A percentile compares a stretch with the other conserved stretches of the same genome.
phyloP scores from a whole-genome alignment of 2,888 invertebrate species.

The Pyrrhia umbra region DNA sequence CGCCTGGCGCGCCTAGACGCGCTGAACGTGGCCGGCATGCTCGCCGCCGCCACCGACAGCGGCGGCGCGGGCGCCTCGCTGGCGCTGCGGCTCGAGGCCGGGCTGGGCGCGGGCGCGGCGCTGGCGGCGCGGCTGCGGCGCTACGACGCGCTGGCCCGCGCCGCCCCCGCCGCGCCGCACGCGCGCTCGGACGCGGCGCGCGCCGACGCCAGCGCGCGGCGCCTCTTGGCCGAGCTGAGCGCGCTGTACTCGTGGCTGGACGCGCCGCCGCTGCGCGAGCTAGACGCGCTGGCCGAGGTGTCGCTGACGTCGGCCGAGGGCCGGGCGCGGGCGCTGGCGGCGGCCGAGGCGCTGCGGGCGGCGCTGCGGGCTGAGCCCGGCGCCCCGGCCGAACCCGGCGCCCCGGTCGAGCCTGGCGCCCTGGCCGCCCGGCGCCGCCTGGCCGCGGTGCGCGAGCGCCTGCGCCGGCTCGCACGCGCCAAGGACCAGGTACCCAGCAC shows the following conservation, averaged over 20 bases:
- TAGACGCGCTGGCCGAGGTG: conserved; percentile 77
- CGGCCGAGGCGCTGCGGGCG: conserved; percentile 68
- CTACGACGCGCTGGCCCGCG: conserved; percentile 91
- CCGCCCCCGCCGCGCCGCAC: conserved; percentile 72
- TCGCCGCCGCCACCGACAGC: conserved; percentile 92
- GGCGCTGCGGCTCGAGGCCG: conserved; percentile 90
- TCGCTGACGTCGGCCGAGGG: conserved; percentile 75
- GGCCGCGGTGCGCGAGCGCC: conserved; percentile 75
- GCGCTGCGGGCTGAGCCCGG: conserved; percentile 66
- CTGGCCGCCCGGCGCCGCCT: conserved; percentile 77
- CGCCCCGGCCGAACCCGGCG: conserved; percentile 67
- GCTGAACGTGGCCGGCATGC: conserved; percentile 95
- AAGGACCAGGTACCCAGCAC: conserved; percentile 75
- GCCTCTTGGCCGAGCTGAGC: conserved; percentile 94
- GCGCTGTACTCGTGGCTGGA: conserved; percentile 86
- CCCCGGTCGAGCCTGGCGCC: conserved; percentile 73
- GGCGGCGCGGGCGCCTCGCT: conserved; percentile 94
- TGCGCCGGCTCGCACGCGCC: conserved; percentile 78
- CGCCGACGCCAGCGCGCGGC: conserved; percentile 96
- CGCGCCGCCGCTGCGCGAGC: conserved; percentile 76
- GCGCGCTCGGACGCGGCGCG: conserved; percentile 81
- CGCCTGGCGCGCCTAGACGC: conserved; percentile 93
- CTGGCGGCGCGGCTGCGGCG: conserved; percentile 80
- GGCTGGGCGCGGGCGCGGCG: conserved; percentile 87
- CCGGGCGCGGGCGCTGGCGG: conserved; percentile 76